phyloP scores from a whole-genome alignment of 2,888 invertebrate genomes.

The Drosophila prolongata region DNA sequence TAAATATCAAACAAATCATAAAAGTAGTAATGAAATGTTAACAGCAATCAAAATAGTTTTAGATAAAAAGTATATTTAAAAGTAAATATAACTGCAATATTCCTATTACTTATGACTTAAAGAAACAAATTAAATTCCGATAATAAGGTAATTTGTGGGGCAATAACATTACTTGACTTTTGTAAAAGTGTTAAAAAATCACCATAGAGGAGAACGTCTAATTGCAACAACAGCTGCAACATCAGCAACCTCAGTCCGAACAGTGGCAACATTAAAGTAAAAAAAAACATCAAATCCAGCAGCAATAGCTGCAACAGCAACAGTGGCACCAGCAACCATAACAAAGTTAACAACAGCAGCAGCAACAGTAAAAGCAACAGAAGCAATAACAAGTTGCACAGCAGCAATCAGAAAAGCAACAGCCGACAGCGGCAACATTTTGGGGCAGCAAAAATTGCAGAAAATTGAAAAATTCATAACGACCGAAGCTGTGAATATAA shows the following conservation, averaged over 20 bases:
- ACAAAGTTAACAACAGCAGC: slow-evolving; percentile 5
- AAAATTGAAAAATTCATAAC: slow-evolving; percentile 59
- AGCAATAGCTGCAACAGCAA: neutral
- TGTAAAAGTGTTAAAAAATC: no score
- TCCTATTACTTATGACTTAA: no score
- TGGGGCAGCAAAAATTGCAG: slow-evolving; percentile 21
- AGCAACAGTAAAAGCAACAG: slow-evolving; percentile 15
- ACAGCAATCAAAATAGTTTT: no score
- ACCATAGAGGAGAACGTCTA: no score
- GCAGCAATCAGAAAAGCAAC: slow-evolving; percentile 12
- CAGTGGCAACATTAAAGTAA: neutral
- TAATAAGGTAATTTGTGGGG: no score
- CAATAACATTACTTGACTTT: no score
- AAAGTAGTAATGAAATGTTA: neutral
- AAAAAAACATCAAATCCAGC: neutral
- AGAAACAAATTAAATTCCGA: no score
- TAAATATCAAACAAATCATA: neutral
- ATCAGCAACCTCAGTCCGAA: neutral
- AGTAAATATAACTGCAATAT: no score
- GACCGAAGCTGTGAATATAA: slow-evolving; percentile 43
- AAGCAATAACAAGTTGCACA: slow-evolving; percentile 5
- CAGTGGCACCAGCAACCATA: neutral
- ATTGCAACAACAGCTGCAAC: neutral
- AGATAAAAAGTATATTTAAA: no score
- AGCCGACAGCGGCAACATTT: slow-evolving; percentile 3